Evolutionary conservation across 2,113 vertebrate genomes (phyloP), one percentile per base, ranked within the genome.

Genomic region (Psettodes erumei): DNA sequence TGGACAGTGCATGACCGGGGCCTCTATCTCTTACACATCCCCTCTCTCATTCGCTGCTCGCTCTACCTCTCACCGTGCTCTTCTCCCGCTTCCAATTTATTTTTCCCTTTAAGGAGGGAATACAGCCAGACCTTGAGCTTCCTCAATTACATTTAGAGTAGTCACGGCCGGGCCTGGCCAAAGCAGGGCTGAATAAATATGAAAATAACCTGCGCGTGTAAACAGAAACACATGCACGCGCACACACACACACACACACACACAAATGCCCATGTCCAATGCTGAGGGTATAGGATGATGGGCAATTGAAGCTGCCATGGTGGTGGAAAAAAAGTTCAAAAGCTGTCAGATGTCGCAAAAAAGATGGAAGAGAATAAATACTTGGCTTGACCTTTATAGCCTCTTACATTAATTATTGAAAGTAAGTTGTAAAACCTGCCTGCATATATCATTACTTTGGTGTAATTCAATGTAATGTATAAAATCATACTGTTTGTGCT

Each of bases 141-240:
- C 81, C 71, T 86, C 70, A 88, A 83, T 88, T 88, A 77, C 75
- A 80, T 86, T 80, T 81, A 18, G 48, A 87, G 73, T 56, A 74
- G 80, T 70, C 51, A 50, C 28, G 25, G 60, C 65, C 21, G 43
- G 30, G 51, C 32, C 1, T 19, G 9, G 37, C 53, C 25, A 16
- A 33, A 61, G 43, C 25, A 33, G 27, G 56, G 51, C 50, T 40
- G 47, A 62, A 76, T 84, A 66, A 83, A 90, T 86, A 89, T 88
- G 83, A 87, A 86, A 85, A 85, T 65, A 67, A 84, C 21, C 38
- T 23, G 32, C 54, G 70, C 50, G 58, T 32, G 42, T 50, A 48
- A 59, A 74, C 10, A 47, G 42, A 69, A 65, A 75, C 27, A 25
- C 27, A 13, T 19, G 5, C 71, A 18, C 64, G 32, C 12, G 50